Evolutionary conservation across 2,888 invertebrate species (phyloP), one percentile per base, ranked within the genome.

Genomic region (Agriopis leucophaearia): DNA sequence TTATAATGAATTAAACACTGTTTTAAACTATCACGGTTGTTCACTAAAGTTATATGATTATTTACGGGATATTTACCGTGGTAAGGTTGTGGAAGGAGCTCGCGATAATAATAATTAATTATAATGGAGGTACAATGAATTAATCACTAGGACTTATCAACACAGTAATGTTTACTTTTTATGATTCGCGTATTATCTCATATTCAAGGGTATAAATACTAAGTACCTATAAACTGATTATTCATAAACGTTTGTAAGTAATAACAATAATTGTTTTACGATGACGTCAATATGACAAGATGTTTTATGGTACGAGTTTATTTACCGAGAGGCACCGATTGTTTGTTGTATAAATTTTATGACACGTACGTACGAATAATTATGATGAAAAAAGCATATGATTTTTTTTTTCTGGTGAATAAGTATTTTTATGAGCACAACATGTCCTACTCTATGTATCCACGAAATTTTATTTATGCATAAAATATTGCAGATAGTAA

Each of bases 261-360:
- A 75, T 75, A 78, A 77, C 73, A 78, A 78, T 79, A 70, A 79
- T 78, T 79, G 78, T 78, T 76, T 76, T 72, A 70, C 71, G 44
- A 70, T 81, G 81, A 81, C 81, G 81, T 81, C 80, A 81, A 78
- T 77, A 76, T 78, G 76, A 77, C 78, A 74, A 77, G 74, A 78
- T 75, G 75, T 74, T 79, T 76, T 78, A 81, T 70, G 69, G 72
- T 64, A 54, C 65, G 45, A 59, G 66, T 71, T 27, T 71, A 71
- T 79, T 73, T 77, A 78, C 76, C 72, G 69, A 70, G 64, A 50
- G 67, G 55, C 62, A 67, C 69, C 59, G 69, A 74, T 76, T 76
- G 71, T 73, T 71, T 74, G 67, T 73, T 71, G 67, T 70, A 60
- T 67, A 66, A 44, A 68, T 65, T 62, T 65, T 67, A 60, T 52